These are phyloP conservation scores for Mallotus villosus DNA, from an alignment of 2,797 vertebrate species.

Conservation along the genomic window DNA sequence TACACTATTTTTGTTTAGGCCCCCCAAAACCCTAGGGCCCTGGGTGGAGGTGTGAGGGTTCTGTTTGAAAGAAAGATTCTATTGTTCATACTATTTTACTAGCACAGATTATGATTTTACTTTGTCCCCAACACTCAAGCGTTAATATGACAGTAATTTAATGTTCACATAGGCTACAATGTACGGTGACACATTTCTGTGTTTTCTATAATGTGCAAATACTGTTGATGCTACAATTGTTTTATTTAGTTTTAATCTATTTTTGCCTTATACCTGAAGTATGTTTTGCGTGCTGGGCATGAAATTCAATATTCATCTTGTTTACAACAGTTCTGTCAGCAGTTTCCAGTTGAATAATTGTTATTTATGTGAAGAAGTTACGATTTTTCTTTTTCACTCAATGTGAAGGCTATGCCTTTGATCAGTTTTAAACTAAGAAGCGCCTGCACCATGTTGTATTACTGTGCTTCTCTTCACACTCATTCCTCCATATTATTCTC, in stretches of 20 bases:
- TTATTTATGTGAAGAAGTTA: too few relatives aligned
- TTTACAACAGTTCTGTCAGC: too few relatives aligned
- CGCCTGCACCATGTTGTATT: constrained; percentile 32
- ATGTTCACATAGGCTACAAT: background rate
- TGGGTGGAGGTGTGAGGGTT: background rate
- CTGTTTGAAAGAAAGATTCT: background rate
- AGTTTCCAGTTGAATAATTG: too few relatives aligned
- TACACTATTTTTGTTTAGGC: too few relatives aligned
- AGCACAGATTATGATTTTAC: background rate
- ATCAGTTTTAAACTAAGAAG: background rate
- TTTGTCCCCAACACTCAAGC: background rate
- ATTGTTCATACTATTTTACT: background rate
- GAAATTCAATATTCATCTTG: too few relatives aligned
- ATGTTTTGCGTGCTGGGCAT: too few relatives aligned
- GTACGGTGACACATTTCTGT: too few relatives aligned
- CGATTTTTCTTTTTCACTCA: constrained; percentile 7
- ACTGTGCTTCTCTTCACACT: constrained; percentile 39
- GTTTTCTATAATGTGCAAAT: too few relatives aligned
- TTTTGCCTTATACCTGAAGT: too few relatives aligned
- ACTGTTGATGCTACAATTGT: too few relatives aligned
- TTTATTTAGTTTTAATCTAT: too few relatives aligned
- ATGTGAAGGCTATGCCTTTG: background rate
- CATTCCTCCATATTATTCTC: constrained; percentile 54
- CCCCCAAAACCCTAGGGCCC: too few relatives aligned
- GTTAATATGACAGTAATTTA: background rate